Conservation (phyloP, 2,888 invertebrate genomes). For the Drosophila picticornis region DNA sequence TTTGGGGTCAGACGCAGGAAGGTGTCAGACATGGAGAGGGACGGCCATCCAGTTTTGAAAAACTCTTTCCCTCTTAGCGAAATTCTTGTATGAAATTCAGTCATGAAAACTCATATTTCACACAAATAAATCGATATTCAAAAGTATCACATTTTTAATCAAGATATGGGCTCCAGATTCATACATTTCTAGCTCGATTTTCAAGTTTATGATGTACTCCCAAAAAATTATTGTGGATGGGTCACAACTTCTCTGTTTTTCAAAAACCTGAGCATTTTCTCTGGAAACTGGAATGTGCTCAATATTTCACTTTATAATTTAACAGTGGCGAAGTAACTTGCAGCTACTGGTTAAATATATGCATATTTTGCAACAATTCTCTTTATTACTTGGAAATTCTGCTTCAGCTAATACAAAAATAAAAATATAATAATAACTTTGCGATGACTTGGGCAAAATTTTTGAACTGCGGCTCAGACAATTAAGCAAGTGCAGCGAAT, state of each 20-base stretch:
- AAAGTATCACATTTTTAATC: background rate
- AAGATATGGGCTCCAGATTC: background rate
- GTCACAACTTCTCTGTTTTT: background rate
- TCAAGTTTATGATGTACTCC: background rate
- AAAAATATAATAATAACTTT: constrained; percentile 23
- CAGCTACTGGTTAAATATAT: background rate
- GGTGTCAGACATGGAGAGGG: background rate
- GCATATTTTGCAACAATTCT: background rate
- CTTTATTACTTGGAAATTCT: background rate
- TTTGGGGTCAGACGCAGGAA: background rate
- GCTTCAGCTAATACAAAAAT: constrained; percentile 1
- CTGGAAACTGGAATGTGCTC: background rate
- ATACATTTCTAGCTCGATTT: background rate
- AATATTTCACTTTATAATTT: background rate
- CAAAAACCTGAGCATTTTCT: background rate
- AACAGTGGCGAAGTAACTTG: background rate
- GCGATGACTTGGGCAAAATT: constrained; percentile 23
- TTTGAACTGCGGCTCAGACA: constrained; percentile 51
- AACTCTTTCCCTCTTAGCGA: background rate
- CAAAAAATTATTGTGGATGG: background rate
- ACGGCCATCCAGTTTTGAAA: background rate
- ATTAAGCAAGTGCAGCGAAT: constrained; percentile 70
- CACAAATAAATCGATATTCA: background rate
- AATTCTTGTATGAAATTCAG: background rate
- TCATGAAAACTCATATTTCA: background rate